Percentiles rank a stretch among this genome's conserved stretches.
phyloP scores from a whole-genome alignment of 1,140 invertebrate genomes.

The Brachionus angularis region DNA sequence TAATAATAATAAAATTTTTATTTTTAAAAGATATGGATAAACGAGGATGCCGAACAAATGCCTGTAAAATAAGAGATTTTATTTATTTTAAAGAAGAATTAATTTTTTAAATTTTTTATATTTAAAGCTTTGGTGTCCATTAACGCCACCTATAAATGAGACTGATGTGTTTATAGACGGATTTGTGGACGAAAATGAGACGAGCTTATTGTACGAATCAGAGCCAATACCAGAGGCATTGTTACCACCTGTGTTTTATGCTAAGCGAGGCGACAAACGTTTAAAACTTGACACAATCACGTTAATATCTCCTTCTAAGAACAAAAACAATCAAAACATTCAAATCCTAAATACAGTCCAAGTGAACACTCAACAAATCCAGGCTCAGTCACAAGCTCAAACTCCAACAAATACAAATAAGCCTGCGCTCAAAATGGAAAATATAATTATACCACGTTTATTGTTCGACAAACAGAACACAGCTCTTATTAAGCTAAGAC shows the following conservation, averaged over 20 bases:
- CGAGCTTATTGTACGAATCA: constrained; percentile 76
- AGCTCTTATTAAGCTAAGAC: constrained; percentile 69
- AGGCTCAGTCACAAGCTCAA: background rate
- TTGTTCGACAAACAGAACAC: constrained; percentile 80
- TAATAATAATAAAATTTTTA: background rate
- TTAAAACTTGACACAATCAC: constrained; percentile 64
- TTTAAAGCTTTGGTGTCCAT: constrained; percentile 84
- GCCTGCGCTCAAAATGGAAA: constrained; percentile 71
- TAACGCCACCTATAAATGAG: constrained; percentile 83
- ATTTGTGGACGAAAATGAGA: too few species aligned
- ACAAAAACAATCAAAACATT: constrained; percentile 33
- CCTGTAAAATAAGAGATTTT: constrained; percentile 51
- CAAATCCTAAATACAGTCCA: background rate
- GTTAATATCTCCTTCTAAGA: constrained; percentile 47
- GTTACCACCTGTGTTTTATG: constrained; percentile 73
- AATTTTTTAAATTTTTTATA: constrained; percentile 41
- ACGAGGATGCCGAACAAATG: constrained; percentile 54
- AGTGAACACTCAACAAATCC: background rate
- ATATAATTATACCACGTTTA: constrained; percentile 72
- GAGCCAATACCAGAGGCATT: constrained; percentile 75
- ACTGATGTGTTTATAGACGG: constrained; percentile 82
- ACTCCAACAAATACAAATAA: constrained; percentile 16
- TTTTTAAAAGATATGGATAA: constrained; percentile 36
- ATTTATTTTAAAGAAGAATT: background rate
- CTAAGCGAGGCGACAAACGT: constrained; percentile 73